Evolutionary conservation across 1,140 invertebrate species (phyloP).

Genomic region (Sycobia sp.): DNA sequence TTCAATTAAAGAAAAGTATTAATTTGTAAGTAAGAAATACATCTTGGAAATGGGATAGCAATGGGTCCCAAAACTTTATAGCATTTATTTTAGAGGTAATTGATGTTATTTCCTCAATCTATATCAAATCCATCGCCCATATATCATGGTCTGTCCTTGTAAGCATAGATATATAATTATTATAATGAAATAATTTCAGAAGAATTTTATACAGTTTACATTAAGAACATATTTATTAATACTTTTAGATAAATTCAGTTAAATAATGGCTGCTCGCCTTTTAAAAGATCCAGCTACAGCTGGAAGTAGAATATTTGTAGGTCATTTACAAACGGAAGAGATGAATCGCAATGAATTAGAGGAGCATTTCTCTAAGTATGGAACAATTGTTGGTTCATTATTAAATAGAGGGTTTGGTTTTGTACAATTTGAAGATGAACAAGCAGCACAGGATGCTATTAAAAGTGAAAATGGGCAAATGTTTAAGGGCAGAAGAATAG

Average conservation of each 20-base stretch:
- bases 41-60: too few species aligned
- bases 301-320: slow-evolving; percentile 76
- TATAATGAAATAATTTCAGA: too few species aligned
- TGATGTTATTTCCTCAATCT: too few species aligned
- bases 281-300: slow-evolving; percentile 73
- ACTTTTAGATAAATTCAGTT: slow-evolving; percentile 1
- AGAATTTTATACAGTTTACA: too few species aligned
- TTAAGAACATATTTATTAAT: too few species aligned
- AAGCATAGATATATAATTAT: too few species aligned
- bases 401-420: slow-evolving; percentile 83
- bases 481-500: slow-evolving; percentile 70
- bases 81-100: too few species aligned
- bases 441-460: slow-evolving; percentile 75
- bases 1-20: too few species aligned
- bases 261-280: slow-evolving; percentile 53
- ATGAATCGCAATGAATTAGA: slow-evolving; percentile 73
- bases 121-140: too few species aligned
- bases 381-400: slow-evolving; percentile 72
- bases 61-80: too few species aligned
- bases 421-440: slow-evolving; percentile 80
- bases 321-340: slow-evolving; percentile 70
- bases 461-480: slow-evolving; percentile 70
- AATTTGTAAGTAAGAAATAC: too few species aligned
- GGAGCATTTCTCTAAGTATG: slow-evolving; percentile 75
- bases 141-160: too few species aligned